phyloP scores from a whole-genome alignment of 1,140 invertebrate genomes.

The Nebria ingens region DNA sequence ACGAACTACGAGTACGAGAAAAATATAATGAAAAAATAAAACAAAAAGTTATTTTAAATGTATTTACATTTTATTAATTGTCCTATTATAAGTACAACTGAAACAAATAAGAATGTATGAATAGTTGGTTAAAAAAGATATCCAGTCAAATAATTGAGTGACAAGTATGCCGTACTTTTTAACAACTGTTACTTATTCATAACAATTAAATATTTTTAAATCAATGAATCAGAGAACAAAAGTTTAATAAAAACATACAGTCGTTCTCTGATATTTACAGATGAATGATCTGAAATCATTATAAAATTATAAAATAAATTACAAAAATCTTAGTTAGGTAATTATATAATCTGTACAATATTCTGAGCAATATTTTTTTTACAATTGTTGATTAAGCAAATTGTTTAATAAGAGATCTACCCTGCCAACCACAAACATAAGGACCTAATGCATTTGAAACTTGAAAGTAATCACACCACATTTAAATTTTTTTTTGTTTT shows the following conservation, averaged over 20 bases:
- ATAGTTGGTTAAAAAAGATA: constrained; percentile 2
- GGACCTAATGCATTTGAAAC: background rate
- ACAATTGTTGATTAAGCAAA: background rate
- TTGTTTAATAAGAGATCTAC: constrained; percentile 2
- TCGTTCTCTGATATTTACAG: background rate
- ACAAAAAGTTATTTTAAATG: background rate
- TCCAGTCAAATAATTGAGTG: constrained; percentile 1
- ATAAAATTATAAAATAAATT: constrained; percentile 10
- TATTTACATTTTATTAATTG: constrained; percentile 9
- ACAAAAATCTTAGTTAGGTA: background rate
- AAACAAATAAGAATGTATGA: constrained; percentile 3
- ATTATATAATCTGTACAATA: background rate
- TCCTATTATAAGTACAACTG: constrained; percentile 1
- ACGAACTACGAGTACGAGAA: background rate
- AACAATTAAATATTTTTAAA: constrained; percentile 1
- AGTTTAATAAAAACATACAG: constrained; percentile 6
- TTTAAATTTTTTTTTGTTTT: background rate
- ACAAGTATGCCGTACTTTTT: background rate
- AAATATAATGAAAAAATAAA: background rate
- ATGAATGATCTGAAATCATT: constrained; percentile 4
- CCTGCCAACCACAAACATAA: constrained; percentile 1
- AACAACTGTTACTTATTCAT: constrained; percentile 1
- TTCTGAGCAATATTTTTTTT: background rate
- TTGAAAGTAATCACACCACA: background rate
- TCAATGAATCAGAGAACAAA: background rate